Conservation (phyloP, 2,888 invertebrate genomes). For the Platycheirus rosarum region DNA sequence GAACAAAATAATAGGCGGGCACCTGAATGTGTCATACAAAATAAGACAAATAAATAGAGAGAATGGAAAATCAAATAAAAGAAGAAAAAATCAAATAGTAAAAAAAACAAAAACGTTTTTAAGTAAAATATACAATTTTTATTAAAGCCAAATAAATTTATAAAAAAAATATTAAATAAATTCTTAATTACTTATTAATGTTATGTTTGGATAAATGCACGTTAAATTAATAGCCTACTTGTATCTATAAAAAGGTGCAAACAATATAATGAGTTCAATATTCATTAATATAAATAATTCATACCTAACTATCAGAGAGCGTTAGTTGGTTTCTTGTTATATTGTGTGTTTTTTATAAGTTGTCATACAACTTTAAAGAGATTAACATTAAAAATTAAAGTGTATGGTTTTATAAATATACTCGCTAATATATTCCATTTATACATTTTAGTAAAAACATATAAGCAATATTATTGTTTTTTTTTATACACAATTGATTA, state of each 20-base stretch:
- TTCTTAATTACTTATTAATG: constrained; percentile 25
- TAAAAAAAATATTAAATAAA: constrained; percentile 44
- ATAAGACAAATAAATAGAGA: too few species aligned
- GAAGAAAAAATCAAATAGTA: neutral
- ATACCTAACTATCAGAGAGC: constrained; percentile 48
- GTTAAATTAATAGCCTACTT: constrained; percentile 59
- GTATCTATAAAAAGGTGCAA: constrained; percentile 70
- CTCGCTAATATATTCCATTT: constrained; percentile 12
- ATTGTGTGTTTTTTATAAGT: constrained; percentile 3
- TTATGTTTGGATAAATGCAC: constrained; percentile 36
- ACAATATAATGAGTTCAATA: constrained; percentile 21
- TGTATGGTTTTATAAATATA: constrained; percentile 10
- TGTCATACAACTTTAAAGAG: constrained; percentile 55
- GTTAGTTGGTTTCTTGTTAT: constrained; percentile 26
- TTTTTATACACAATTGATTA: constrained; percentile 29
- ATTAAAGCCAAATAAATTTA: constrained; percentile 40
- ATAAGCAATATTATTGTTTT: constrained; percentile 4
- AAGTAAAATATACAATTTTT: constrained; percentile 34
- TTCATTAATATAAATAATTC: constrained; percentile 12
- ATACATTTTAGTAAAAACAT: constrained; percentile 11
- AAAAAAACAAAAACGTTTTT: constrained; percentile 7
- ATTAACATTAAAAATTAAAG: constrained; percentile 8
- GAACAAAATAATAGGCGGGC: too few species aligned
- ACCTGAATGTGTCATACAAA: too few species aligned
- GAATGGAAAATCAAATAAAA: neutral